Base-by-base conservation (phyloP, 2,888 invertebrate species). In the Ophraella communa region DNA sequence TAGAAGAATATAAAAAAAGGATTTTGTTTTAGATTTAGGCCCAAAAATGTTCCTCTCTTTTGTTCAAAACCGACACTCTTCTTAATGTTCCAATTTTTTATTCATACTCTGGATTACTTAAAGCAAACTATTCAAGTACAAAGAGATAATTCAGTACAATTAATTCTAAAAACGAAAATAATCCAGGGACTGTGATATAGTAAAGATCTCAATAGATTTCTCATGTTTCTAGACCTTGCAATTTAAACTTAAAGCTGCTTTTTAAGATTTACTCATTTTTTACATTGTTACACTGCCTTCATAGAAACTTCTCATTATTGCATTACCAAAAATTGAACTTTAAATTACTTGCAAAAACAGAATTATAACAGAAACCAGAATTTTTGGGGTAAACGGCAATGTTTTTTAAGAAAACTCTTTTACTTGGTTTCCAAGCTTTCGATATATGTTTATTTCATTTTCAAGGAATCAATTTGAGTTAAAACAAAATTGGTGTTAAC, bases 1-100 rank as follows among this genome's bases (percentile, higher is more conserved):
- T 45, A 11, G 20, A 45, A 45, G 45, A 21, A 45, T 45, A 45
- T 45, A 45, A 45, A 45, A 45, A 45, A 45, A 14, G 45, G 45
- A 21, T 21, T 45, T 21, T 45, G 21, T 11, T 45, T 3, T 20
- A 21, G n/a, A 8, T 10, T 21, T 21, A 11, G 21, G 21, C 2
- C 1, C 20, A 45, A 45, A 45, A 45, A 21, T 45, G 20, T 45
- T 21, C 21, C 20, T 45, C 45, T 45, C 21, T 42, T 42, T 45
- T 45, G 45, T 18, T 45, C 20, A 20, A n/a, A n/a, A n/a, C n/a
- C n/a, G n/a, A n/a, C n/a, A n/a, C n/a, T n/a, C n/a, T n/a, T n/a
- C n/a, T n/a, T 27, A 8, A 27, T 7, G 8, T 27, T 27, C 27
- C 27, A 27, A 27, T 27, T 27, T 27, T 27, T 27, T n/a, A n/a